These are phyloP conservation scores for Paramisgurnus dabryanus DNA, from an alignment of 2,113 vertebrate species.

Conservation along the genomic window DNA sequence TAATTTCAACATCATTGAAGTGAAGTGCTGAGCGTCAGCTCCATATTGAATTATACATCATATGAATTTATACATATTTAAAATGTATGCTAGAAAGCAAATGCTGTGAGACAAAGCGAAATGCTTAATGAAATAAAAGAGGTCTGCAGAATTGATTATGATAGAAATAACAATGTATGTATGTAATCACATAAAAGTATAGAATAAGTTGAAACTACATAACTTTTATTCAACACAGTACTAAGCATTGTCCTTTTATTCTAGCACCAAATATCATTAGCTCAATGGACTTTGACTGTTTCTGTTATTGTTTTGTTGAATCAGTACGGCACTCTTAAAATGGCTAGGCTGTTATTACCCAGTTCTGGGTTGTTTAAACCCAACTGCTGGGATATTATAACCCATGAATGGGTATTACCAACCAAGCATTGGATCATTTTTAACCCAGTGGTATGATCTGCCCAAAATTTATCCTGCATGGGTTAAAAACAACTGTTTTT, in stretches of 20 bases:
- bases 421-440: no score
- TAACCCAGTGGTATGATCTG: no score
- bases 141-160: slow-evolving; percentile 6
- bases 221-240: background rate
- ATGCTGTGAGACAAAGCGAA: slow-evolving; percentile 45
- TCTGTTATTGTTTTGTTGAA: no score
- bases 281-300: background rate
- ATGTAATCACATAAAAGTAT: background rate
- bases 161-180: background rate
- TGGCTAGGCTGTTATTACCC: no score
- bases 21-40: slow-evolving; percentile 47
- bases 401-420: no score
- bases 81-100: slow-evolving; percentile 55
- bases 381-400: no score
- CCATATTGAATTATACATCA: slow-evolving; percentile 64
- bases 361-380: no score
- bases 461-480: no score
- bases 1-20: slow-evolving; percentile 39
- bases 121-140: slow-evolving; percentile 45
- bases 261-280: background rate
- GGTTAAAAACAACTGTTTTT: background rate
- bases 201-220: background rate
- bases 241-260: background rate
- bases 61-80: slow-evolving; percentile 55
- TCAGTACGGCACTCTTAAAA: no score